Evolutionary conservation across 2,113 vertebrate genomes (phyloP).

Genomic region (Callipepla squamata): DNA sequence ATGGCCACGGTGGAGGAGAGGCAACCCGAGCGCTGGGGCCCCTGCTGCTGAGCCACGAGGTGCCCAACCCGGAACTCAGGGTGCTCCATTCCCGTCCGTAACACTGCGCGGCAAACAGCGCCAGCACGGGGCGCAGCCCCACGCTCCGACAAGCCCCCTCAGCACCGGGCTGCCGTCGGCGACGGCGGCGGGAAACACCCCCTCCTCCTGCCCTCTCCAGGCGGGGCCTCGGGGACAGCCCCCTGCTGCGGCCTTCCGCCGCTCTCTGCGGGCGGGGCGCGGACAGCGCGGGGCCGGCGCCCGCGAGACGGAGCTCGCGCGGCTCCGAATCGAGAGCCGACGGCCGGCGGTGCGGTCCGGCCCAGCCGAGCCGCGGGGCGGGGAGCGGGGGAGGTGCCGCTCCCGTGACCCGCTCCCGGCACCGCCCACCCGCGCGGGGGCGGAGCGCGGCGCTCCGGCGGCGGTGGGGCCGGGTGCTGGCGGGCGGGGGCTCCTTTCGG

Average conservation of each 20-base stretch:
- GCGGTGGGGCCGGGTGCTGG: neutral
- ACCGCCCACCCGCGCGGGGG: neutral
- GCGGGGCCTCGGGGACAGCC: too few species aligned
- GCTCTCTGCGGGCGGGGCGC: too few species aligned
- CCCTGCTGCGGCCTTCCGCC: neutral
- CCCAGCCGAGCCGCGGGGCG: too few species aligned
- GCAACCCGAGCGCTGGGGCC: neutral
- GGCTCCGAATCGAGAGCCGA: too few species aligned
- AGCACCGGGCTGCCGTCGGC: too few species aligned
- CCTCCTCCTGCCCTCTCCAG: neutral
- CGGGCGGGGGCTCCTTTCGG: too few species aligned
- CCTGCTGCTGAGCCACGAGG: accelerated
- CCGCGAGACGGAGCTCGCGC: too few species aligned
- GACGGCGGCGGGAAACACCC: neutral
- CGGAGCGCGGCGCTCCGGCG: neutral
- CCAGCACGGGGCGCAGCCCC: accelerated
- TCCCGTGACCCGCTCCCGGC: neutral
- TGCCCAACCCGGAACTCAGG: too few species aligned
- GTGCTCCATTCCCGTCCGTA: accelerated
- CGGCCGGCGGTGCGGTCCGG: too few species aligned
- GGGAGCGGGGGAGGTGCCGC: neutral
- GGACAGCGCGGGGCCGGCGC: neutral
- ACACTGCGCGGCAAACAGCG: accelerated
- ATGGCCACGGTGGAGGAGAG: accelerated
- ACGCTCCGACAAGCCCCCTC: accelerated